Evolutionary conservation across 2,888 invertebrate species (phyloP), one percentile per base, ranked within the genome.

Genomic region (Diarsia rubi): DNA sequence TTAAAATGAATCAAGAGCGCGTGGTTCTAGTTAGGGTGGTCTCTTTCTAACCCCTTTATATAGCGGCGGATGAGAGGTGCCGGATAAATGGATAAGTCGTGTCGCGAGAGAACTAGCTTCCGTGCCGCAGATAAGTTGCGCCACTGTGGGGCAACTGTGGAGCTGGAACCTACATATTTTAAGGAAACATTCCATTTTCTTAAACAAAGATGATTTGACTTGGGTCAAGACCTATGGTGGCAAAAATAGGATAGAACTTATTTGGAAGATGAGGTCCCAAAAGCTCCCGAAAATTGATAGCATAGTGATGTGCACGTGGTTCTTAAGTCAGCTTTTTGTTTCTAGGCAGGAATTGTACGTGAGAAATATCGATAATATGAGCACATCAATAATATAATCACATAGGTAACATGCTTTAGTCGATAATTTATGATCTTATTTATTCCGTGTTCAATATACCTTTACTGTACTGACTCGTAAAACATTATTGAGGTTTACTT

Each of bases 21-120:
- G 45, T 47, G 54, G 85, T 44, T 77, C 85, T 71, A 62, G 73
- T 78, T 77, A 89, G 21, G 70, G 64, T 84, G 87, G 89, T 76
- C 86, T 87, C 87, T 88, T 89, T 89, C 87, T 91, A 91, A 94
- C 93, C 95, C 95, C 93, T 94, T 94, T 90, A 86, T 88, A 81
- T 85, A 78, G 81, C 79, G 85, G 87, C 88, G 91, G 92, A 90
- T 88, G 90, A 86, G 90, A 88, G 89, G 88, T 90, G 88, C 88
- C 88, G 86, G 90, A 93, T 93, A 95, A 96, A 96, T 96, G 96
- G 95, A 94, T 93, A 95, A 95, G 93, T 93, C 94, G 92, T 96
- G 96, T 96, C 89, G 92, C 90, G 89, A 89, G 93, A 94, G 92
- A 91, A 90, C 86, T 86, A 83, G 88, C 91, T 95, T 96, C 95